phyloP scores from a whole-genome alignment of 2,797 vertebrate species.

The Sandelia bainsii region DNA sequence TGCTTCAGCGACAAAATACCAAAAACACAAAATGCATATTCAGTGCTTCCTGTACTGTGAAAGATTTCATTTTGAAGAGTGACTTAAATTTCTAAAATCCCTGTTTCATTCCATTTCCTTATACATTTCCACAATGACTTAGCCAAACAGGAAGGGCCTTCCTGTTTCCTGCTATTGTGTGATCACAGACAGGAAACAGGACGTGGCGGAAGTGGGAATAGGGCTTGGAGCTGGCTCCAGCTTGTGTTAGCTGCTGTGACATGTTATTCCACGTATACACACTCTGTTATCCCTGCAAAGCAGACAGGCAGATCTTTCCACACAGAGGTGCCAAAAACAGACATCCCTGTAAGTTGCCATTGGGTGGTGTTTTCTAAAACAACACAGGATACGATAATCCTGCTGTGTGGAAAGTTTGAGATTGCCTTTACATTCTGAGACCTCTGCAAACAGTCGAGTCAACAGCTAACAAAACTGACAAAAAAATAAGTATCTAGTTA shows the following conservation, averaged over 20 bases:
- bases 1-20: constrained; percentile 1
- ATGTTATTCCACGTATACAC: constrained; percentile 71
- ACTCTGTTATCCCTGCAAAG: constrained; percentile 68
- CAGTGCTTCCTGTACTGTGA: neutral
- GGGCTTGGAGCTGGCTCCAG: constrained; percentile 67
- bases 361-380: constrained; percentile 71
- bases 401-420: constrained; percentile 55
- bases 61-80: constrained; percentile 10
- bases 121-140: constrained; percentile 89
- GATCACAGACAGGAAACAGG: constrained; percentile 88
- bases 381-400: constrained; percentile 64
- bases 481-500: constrained; percentile 15
- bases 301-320: constrained; percentile 73
- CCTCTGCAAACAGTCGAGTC: constrained; percentile 40
- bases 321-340: constrained; percentile 58
- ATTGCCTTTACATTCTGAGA: constrained; percentile 37
- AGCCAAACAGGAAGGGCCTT: constrained; percentile 89
- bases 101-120: constrained; percentile 84
- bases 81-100: constrained; percentile 52
- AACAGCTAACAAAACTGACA: constrained; percentile 34
- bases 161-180: constrained; percentile 94
- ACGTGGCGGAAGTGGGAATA: constrained; percentile 82
- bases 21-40: neutral
- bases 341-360: constrained; percentile 51
- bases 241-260: constrained; percentile 55